Evolutionary conservation across 35 echinoderm and acorn worm genomes (phyloP).

Genomic region (Nesometra sesokonis): DNA sequence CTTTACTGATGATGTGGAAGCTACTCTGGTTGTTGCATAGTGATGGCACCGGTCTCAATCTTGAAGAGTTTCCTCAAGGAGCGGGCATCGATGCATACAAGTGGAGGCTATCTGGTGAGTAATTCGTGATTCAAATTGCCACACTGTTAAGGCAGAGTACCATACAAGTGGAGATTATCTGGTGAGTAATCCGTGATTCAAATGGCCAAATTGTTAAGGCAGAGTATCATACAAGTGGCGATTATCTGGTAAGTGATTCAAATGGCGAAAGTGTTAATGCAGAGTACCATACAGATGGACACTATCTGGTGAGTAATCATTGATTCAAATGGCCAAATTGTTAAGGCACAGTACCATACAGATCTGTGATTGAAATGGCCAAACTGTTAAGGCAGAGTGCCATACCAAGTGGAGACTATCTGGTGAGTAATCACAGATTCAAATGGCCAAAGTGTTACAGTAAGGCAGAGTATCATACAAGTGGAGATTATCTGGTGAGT

Average conservation of each 20-base stretch:
- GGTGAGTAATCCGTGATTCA: constrained; percentile 9
- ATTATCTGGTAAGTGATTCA: constrained; percentile 32
- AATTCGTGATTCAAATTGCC: no score
- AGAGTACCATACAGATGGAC: constrained; percentile 57
- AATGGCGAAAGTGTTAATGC: no score
- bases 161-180: constrained; percentile 60
- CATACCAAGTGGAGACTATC: constrained; percentile 62
- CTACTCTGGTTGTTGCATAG: constrained; percentile 73
- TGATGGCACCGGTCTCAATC: not conserved
- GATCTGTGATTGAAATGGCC: not conserved
- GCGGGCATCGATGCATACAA: constrained; percentile 55
- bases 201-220: no score
- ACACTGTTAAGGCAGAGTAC: constrained; percentile 29
- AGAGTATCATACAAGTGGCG: constrained; percentile 58
- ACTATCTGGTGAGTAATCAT: constrained; percentile 31
- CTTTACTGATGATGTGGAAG: constrained; percentile 83
- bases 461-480: constrained; percentile 61
- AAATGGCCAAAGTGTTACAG: no score
- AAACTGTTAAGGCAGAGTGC: constrained; percentile 29
- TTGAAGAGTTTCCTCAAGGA: not conserved
- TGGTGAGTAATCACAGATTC: constrained; percentile 33
- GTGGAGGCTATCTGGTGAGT: constrained; percentile 54
- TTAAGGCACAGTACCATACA: constrained; percentile 55
- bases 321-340: no score
- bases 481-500: constrained; percentile 53